Conservation (phyloP, 2,888 invertebrate species). For the Chrysodeixis includens region DNA sequence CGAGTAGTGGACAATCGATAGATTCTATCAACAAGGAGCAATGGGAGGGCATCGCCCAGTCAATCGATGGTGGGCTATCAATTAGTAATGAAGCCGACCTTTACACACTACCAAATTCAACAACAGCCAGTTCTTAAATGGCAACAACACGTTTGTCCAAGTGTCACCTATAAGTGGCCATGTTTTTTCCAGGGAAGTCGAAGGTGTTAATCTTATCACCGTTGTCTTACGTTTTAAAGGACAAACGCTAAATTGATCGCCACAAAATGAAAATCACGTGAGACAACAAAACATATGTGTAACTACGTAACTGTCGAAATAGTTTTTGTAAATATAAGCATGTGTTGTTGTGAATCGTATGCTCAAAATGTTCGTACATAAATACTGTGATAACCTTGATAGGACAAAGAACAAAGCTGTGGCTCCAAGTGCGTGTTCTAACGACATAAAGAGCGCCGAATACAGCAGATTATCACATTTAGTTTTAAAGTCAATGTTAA, state of each 20-base stretch:
- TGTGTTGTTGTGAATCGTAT: constrained; percentile 15
- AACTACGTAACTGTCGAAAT: constrained; percentile 16
- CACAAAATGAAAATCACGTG: constrained; percentile 1
- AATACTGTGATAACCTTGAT: constrained; percentile 67
- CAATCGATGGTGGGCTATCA: not conserved
- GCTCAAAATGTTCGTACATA: constrained; percentile 33
- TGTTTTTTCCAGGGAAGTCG: not conserved
- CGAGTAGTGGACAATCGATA: not conserved
- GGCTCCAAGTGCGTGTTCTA: constrained; percentile 60
- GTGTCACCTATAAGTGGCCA: not conserved
- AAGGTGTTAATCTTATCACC: constrained; percentile 4
- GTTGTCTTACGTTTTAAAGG: constrained; percentile 3
- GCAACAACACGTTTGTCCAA: not conserved
- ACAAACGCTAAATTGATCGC: constrained; percentile 5
- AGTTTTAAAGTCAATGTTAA: not conserved
- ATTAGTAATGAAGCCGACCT: not conserved
- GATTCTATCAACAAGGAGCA: not conserved
- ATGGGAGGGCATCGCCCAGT: not conserved
- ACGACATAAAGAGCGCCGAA: constrained; percentile 49
- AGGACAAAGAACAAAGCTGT: constrained; percentile 74
- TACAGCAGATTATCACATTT: constrained; percentile 52
- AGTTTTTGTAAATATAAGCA: constrained; percentile 12
- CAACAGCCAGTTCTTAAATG: not conserved
- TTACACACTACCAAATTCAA: not conserved
- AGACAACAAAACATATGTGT: constrained; percentile 8